Evolutionary conservation across 37 sponge, comb jelly and placozoan species (phyloP), one percentile per base, ranked within the genome.

Genomic region (Halisarca cf. caerulea): DNA sequence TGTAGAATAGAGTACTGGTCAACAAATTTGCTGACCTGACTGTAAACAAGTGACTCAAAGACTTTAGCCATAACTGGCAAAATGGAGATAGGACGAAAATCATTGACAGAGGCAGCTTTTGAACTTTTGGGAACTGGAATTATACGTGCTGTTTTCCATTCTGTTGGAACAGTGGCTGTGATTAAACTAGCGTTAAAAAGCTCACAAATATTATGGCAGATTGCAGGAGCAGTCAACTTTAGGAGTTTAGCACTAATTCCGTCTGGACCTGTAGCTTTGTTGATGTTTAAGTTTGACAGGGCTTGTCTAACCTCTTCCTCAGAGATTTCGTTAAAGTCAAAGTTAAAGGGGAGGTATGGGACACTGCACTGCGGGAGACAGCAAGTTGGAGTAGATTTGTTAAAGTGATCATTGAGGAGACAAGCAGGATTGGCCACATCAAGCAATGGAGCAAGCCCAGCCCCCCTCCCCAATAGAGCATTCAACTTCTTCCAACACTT

Each of bases 31-130:
- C 27, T 30, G n/a, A 70, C 33, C 58, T 84, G 84, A 2, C 42
- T 24, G 23, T 47, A 38, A 15, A 84, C 75, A 41, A 84, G 23
- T 11, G 57, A 54, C 36, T 84, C 84, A 8, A 69, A 72, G 27
- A 84, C 75, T 44, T 84, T 84, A 27, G 75, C 73, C 32, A 84
- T 0, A 15, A 84, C 75, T n/a, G 84, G 84, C 1, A 70, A 17
- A 21, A 84, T 66, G 6, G 84, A 84, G 8, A 84, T 51, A 2
- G 84, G 84, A 6, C 84, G 33, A n/a, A 45, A 84, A 58, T 84
- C 42, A 30, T 5, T 23, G 15, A 7, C 30, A 30, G 30, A 30
- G 5, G 64, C 15, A 23, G 64, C 5, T 7, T 64, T 36, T 35
- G 43, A 2, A n/a, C 20, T 1, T 24, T 82, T 82, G 28, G 66